These are phyloP conservation scores for Bugula neritina DNA, from an alignment of 2,888 invertebrate genomes.

Conservation along the genomic window DNA sequence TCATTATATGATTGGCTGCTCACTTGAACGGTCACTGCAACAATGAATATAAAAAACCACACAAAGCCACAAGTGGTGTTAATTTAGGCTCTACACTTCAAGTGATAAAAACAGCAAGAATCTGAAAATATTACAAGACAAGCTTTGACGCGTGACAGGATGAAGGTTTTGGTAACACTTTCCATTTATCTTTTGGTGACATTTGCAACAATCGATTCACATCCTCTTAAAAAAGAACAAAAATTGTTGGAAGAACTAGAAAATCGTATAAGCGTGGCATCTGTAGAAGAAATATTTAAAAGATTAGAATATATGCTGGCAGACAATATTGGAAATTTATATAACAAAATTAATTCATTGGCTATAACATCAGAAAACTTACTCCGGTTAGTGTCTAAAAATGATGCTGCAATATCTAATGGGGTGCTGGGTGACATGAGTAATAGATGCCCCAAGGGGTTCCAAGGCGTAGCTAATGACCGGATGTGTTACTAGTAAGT, in stretches of 20 bases:
- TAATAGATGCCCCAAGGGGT: neutral
- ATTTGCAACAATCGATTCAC: neutral
- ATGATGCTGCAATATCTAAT: neutral
- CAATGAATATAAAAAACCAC: no score
- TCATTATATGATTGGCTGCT: no score
- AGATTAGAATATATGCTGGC: neutral
- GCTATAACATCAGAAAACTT: neutral
- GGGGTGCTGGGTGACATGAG: neutral
- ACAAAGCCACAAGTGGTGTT: no score
- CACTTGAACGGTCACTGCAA: no score
- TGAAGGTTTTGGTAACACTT: neutral
- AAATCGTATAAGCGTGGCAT: neutral
- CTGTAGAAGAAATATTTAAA: neutral
- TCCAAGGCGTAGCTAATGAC: constrained; percentile 2
- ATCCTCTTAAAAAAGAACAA: neutral
- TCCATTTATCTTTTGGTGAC: neutral
- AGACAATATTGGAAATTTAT: neutral
- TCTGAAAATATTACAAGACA: no score
- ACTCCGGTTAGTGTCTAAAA: no score
- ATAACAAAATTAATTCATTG: neutral
- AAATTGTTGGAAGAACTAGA: neutral
- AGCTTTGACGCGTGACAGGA: no score
- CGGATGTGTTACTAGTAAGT: constrained; percentile 19
- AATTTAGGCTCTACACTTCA: no score
- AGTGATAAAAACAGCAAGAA: no score